Conservation (phyloP, 2,113 vertebrate species). For the Myrmophylax atrothorax region DNA sequence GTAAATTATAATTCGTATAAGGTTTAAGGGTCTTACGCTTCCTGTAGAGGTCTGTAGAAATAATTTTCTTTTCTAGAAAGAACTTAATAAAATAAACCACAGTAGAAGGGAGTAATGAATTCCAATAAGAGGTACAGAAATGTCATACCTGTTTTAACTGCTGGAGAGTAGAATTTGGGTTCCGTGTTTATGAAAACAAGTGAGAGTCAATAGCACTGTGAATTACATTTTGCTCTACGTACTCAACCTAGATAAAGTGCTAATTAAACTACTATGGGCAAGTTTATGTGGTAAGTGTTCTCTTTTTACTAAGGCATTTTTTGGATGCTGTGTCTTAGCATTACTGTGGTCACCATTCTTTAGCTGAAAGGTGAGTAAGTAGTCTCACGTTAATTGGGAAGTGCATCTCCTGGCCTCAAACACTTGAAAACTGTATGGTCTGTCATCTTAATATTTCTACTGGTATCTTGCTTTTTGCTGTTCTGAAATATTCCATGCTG, state of each 20-base stretch:
- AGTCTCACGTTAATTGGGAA: not conserved
- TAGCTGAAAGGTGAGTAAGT: conserved; percentile 9
- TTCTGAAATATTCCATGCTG: not conserved
- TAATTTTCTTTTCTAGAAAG: not conserved
- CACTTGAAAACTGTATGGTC: not conserved
- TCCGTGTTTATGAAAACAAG: not conserved
- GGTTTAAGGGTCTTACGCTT: not conserved
- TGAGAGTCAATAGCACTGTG: not conserved
- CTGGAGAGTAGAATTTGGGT: not conserved
- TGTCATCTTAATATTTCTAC: not conserved
- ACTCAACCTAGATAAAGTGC: not conserved
- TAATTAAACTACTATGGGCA: not conserved
- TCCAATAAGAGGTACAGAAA: not conserved
- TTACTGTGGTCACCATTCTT: not conserved
- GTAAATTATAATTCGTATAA: not conserved
- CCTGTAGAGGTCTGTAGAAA: not conserved
- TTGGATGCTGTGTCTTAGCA: not conserved
- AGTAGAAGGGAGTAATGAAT: not conserved
- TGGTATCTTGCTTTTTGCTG: not conserved
- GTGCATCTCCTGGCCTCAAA: not conserved
- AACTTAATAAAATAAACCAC: not conserved
- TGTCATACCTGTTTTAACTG: not conserved
- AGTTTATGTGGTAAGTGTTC: not conserved
- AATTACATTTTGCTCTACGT: not conserved
- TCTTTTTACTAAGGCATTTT: not conserved